These are phyloP conservation scores for Frankliniella intonsa DNA, from an alignment of 2,888 invertebrate species.

Conservation along the genomic window DNA sequence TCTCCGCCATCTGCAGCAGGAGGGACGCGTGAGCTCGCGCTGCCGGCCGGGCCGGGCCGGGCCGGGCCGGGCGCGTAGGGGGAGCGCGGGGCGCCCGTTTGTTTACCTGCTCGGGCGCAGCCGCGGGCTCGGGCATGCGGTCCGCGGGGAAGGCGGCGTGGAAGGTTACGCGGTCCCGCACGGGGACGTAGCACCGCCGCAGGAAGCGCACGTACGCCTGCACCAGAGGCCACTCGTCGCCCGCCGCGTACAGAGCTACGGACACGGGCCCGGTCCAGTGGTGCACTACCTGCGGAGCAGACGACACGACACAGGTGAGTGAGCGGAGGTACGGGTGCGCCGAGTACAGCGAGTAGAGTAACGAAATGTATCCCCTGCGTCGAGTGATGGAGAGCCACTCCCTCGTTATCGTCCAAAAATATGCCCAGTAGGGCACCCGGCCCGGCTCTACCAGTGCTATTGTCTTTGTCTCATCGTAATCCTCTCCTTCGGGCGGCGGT, in stretches of 20 bases:
- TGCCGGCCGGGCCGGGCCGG: not conserved
- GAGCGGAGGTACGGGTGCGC: too few species aligned
- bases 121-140: slow-evolving; percentile 45
- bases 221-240: slow-evolving; percentile 59
- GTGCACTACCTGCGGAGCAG: slow-evolving; percentile 54
- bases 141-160: slow-evolving; percentile 68
- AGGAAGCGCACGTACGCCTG: slow-evolving; percentile 64
- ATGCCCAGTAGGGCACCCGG: too few species aligned
- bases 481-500: too few species aligned
- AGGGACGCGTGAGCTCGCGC: not conserved
- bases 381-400: too few species aligned
- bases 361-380: too few species aligned
- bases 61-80: not conserved
- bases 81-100: slow-evolving; percentile 38
- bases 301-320: not conserved
- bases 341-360: too few species aligned
- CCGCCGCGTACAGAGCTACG: slow-evolving; percentile 72
- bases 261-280: slow-evolving; percentile 86
- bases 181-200: slow-evolving; percentile 65
- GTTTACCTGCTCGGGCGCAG: slow-evolving; percentile 31
- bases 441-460: too few species aligned
- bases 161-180: slow-evolving; percentile 68
- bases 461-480: too few species aligned
- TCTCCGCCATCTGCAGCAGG: not conserved
- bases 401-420: too few species aligned